Evolutionary conservation across 2,888 invertebrate genomes (phyloP).

Genomic region (Drosophila subquinaria): DNA sequence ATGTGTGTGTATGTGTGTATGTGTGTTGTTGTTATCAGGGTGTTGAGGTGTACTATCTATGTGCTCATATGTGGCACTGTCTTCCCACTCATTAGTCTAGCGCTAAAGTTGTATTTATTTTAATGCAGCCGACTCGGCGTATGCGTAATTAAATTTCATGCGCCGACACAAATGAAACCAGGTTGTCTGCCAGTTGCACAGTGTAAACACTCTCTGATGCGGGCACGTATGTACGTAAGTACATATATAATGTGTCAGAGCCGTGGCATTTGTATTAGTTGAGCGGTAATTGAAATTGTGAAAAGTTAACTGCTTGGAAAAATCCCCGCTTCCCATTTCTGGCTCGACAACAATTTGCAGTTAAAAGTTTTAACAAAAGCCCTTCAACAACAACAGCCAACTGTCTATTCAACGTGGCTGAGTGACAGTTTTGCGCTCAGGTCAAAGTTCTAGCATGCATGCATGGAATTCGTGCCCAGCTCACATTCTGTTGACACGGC

Average conservation of each 20-base stretch:
- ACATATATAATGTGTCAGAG: conserved; percentile 1
- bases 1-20: conserved; percentile 1
- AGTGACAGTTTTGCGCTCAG: conserved; percentile 29
- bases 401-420: conserved; percentile 7
- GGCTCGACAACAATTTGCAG: neutral
- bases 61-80: conserved; percentile 18
- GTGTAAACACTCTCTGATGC: conserved; percentile 21
- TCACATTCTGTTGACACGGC: conserved; percentile 14
- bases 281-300: conserved; percentile 43
- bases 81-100: conserved; percentile 70
- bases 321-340: neutral
- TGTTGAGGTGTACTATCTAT: conserved; percentile 18
- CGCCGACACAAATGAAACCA: conserved; percentile 56
- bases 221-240: neutral
- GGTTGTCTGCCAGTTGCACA: conserved; percentile 41
- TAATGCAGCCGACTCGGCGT: conserved; percentile 48
- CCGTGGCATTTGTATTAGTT: conserved; percentile 31
- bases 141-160: conserved; percentile 77
- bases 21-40: conserved; percentile 1
- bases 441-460: conserved; percentile 43
- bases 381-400: neutral
- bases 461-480: conserved; percentile 9
- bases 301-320: conserved; percentile 68
- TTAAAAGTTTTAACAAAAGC: conserved; percentile 1
- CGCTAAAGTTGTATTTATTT: conserved; percentile 34